phyloP scores from a whole-genome alignment of 2,113 vertebrate genomes.

The Tympanuchus pallidicinctus region DNA sequence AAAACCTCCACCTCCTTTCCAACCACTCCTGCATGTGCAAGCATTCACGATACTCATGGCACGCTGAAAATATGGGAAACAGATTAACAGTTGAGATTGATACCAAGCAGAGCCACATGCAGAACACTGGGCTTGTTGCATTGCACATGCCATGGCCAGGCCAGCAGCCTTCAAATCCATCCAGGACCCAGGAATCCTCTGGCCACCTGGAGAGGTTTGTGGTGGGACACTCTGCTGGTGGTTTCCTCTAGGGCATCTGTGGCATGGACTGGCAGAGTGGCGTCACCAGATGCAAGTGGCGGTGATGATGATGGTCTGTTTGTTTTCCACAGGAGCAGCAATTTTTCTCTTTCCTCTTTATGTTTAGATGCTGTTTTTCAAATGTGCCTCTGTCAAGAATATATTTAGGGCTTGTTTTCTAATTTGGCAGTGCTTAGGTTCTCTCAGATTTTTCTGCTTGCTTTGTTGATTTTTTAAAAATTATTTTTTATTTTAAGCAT shows the following conservation, averaged over 20 bases:
- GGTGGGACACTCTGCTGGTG: rapidly evolving
- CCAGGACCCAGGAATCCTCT: rapidly evolving
- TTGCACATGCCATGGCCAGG: rapidly evolving
- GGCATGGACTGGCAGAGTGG: rapidly evolving
- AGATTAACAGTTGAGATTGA: background rate
- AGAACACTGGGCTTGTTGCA: rapidly evolving
- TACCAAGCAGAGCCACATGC: background rate
- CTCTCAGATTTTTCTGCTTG: background rate
- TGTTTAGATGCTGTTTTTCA: slow-evolving; percentile 15
- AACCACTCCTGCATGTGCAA: rapidly evolving
- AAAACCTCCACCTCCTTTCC: background rate
- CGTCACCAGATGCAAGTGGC: rapidly evolving
- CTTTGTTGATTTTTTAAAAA: background rate
- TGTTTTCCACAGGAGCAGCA: background rate
- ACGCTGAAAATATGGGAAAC: background rate
- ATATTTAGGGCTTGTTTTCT: slow-evolving; percentile 59
- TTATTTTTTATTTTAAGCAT: slow-evolving; percentile 19
- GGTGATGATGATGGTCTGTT: background rate
- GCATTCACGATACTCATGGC: rapidly evolving
- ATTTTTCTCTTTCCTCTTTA: slow-evolving; percentile 10
- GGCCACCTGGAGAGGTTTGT: background rate
- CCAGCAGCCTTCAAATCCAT: rapidly evolving
- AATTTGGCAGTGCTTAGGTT: slow-evolving; percentile 43
- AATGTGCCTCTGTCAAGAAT: background rate
- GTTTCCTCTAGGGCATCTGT: rapidly evolving